phyloP scores from a whole-genome alignment of 2,888 invertebrate genomes.

The Drosophila stalkeri region DNA sequence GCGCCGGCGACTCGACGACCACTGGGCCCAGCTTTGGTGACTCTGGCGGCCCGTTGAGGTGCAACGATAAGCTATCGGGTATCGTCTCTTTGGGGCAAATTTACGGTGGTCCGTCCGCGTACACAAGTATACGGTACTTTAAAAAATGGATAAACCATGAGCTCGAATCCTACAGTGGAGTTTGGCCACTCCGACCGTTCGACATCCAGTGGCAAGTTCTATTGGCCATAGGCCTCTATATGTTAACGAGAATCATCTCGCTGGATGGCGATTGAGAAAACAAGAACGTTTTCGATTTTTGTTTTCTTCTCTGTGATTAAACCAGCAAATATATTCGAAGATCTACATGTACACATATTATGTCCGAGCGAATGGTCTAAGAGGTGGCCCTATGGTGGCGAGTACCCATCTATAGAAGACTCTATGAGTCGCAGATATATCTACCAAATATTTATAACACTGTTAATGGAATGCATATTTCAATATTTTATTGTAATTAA shows the following conservation, averaged over 20 bases:
- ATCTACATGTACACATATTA: no score
- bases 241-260: neutral
- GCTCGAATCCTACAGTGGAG: accelerated
- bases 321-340: neutral
- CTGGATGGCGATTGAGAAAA: neutral
- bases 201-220: neutral
- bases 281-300: neutral
- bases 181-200: neutral
- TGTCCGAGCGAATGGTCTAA: no score
- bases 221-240: neutral
- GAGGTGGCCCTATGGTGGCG: no score
- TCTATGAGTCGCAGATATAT: no score
- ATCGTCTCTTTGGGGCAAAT: accelerated
- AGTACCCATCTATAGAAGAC: no score
- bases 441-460: no score
- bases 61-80: neutral
- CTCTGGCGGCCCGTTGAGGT: neutral
- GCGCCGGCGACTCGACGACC: accelerated
- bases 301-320: neutral
- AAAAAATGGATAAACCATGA: neutral
- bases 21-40: neutral
- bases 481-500: no score
- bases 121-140: neutral
- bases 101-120: accelerated
- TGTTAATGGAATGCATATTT: no score